Evolutionary conservation across 1,140 invertebrate genomes (phyloP).

Genomic region (Ostrea denselamellosa): DNA sequence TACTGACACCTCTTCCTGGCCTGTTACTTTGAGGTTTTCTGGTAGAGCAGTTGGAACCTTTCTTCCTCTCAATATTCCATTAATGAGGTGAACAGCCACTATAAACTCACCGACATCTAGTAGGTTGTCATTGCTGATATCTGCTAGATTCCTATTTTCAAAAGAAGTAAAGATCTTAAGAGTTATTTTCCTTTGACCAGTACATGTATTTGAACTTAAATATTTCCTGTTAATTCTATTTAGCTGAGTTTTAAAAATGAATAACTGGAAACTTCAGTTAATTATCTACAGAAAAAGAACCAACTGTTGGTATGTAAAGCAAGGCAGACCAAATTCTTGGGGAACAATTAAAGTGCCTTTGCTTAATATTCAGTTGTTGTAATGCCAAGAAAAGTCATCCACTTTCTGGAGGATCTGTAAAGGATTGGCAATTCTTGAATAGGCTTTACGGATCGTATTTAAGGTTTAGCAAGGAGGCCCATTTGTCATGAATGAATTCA

Average conservation of each 20-base stretch:
- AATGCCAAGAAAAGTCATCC: slow-evolving; percentile 10
- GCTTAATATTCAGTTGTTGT: not conserved
- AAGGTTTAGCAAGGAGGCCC: slow-evolving; percentile 12
- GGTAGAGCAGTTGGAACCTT: slow-evolving; percentile 66
- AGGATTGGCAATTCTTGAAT: slow-evolving; percentile 18
- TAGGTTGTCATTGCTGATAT: slow-evolving; percentile 74
- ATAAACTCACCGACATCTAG: slow-evolving; percentile 74
- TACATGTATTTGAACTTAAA: not conserved
- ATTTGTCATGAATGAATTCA: slow-evolving; percentile 25
- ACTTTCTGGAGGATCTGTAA: not conserved
- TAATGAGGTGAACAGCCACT: slow-evolving; percentile 71
- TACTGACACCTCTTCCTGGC: slow-evolving; percentile 53
- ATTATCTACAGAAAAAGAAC: not conserved
- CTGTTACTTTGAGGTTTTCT: slow-evolving; percentile 56
- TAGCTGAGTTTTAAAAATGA: not conserved
- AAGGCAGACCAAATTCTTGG: not conserved
- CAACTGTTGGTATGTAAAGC: not conserved
- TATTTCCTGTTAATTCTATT: not conserved
- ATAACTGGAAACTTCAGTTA: not conserved
- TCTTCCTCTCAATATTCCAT: slow-evolving; percentile 62
- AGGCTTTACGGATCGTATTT: not conserved
- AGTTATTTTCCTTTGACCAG: slow-evolving; percentile 38
- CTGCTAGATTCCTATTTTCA: slow-evolving; percentile 70
- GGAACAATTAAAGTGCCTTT: not conserved
- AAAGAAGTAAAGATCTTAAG: slow-evolving; percentile 23